Base-by-base conservation (phyloP, 2,797 vertebrate species). In the Halcyon leucocephala region DNA sequence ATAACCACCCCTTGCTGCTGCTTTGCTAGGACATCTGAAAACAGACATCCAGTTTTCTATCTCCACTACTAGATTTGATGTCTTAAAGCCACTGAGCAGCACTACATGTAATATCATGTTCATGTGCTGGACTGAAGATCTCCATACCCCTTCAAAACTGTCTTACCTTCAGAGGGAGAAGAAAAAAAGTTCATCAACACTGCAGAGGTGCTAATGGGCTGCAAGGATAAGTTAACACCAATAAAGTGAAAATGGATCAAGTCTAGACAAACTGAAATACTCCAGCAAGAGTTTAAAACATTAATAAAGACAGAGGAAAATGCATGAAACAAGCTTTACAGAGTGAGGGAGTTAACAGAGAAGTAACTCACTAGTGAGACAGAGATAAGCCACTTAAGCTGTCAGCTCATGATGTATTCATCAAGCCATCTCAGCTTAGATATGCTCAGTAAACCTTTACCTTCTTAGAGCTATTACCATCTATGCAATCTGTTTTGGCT, bases 361-460 rank as follows among this genome's bases (percentile, higher is more conserved):
- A 88, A 80, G 73, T 65, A 88, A 72, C 60, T 84, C 78, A 49
- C 71, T 85, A 52, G n/a, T 67, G 80, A 79, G 46, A 86, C 15
- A 72, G 82, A 94, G 84, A 90, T 86, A 91, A 97, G 64, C 14
- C 58, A 70, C 39, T 95, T 82, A 87, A 54, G 29, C 81, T 92
- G 29, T 48, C 81, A 88, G 81, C 54, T 96, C 84, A 17, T 48
- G 77, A 78, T 88, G 82, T 69, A 91, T 95, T 95, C 71, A 62
- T 86, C 82, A 82, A 70, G 64, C 46, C 28, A 48, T 74, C 70
- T 91, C 35, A 72, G 44, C 22, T 95, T 85, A 86, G 90, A 82
- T 92, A 95, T 82, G 58, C 54, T 95, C 85, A 61, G 84, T 89
- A 95, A 95, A 91, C 39, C 60, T 89, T 89, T 80, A 72, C 58